A percentile compares a stretch with the other conserved stretches of the same genome.
Conservation (phyloP, 2,113 vertebrate genomes). For the Lepus timidus region DNA sequence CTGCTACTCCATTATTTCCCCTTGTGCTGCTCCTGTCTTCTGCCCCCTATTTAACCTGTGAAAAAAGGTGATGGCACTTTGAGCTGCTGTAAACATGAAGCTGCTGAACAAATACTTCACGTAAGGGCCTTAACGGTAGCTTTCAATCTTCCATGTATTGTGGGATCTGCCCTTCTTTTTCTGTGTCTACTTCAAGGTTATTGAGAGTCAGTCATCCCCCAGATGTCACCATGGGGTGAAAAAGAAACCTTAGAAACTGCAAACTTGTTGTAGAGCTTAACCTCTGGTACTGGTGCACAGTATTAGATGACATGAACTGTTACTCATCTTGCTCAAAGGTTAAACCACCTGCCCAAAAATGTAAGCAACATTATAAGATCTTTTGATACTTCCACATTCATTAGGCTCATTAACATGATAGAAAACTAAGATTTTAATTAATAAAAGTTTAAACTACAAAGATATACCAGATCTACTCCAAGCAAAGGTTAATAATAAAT, state of each 20-base stretch:
- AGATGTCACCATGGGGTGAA: background rate
- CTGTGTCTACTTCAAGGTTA: constrained; percentile 70
- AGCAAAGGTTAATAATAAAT: constrained; percentile 76
- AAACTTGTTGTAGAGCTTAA: background rate
- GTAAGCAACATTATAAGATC: constrained; percentile 53
- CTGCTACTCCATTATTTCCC: constrained; percentile 73
- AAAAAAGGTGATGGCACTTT: constrained; percentile 64
- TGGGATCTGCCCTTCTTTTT: constrained; percentile 49
- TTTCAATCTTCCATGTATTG: constrained; percentile 67
- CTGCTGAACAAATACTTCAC: constrained; percentile 73
- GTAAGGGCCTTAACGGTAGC: constrained; percentile 53
- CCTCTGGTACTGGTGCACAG: background rate
- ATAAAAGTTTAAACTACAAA: constrained; percentile 73
- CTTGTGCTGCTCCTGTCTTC: constrained; percentile 50
- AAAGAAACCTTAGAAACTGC: constrained; percentile 37
- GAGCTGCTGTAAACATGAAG: constrained; percentile 69
- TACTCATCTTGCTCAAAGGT: constrained; percentile 22
- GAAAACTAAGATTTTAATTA: constrained; percentile 70
- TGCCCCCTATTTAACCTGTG: constrained; percentile 67
- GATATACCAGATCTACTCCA: constrained; percentile 59
- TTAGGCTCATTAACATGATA: constrained; percentile 64
- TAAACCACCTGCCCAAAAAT: constrained; percentile 54
- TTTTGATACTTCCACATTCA: constrained; percentile 67
- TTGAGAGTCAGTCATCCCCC: constrained; percentile 70
- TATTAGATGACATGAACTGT: constrained; percentile 46